phyloP scores from a whole-genome alignment of 2,113 vertebrate species.

The Mirounga angustirostris region DNA sequence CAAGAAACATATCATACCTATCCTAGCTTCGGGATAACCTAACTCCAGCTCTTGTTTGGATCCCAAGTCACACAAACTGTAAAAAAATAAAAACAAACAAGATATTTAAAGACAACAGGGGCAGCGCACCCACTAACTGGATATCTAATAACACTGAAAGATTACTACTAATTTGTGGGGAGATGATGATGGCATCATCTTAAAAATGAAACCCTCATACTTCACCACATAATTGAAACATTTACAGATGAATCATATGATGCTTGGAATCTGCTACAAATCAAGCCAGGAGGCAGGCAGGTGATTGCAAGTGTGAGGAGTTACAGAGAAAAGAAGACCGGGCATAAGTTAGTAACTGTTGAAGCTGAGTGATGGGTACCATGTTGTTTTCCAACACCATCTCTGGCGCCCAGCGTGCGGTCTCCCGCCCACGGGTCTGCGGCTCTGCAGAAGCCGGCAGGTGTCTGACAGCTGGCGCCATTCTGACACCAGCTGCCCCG shows the following conservation, averaged over 20 bases:
- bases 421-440: background rate
- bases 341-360: background rate
- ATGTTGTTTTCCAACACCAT: too few species aligned
- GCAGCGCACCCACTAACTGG: too few species aligned
- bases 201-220: background rate
- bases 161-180: background rate
- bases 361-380: too few species aligned
- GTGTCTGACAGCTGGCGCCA: accelerated
- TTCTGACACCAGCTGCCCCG: background rate
- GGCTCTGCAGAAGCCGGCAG: accelerated
- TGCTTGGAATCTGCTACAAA: background rate
- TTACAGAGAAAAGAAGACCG: background rate
- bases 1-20: background rate
- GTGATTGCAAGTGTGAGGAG: background rate
- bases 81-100: background rate
- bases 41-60: background rate
- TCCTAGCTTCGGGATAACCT: accelerated
- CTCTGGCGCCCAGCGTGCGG: accelerated
- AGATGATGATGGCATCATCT: background rate
- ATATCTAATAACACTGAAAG: background rate
- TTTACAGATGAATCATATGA: background rate
- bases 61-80: background rate
- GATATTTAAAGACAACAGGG: background rate
- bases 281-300: background rate
- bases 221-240: background rate